Percentiles rank a stretch among this genome's conserved stretches.
Evolutionary conservation across 1,140 invertebrate species (phyloP).

Genomic region (Panonychus citri): DNA sequence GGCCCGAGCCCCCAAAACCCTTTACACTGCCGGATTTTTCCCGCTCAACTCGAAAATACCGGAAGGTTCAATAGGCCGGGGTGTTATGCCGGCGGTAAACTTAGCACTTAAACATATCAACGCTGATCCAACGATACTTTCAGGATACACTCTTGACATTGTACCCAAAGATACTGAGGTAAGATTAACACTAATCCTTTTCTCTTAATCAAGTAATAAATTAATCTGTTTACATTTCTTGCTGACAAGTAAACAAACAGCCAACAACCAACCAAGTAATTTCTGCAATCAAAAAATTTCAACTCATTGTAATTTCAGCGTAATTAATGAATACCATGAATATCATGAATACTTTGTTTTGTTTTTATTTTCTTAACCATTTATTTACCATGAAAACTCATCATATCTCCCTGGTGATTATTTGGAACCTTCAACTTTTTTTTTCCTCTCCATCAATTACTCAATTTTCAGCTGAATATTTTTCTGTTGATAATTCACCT

Average conservation of each 20-base stretch:
- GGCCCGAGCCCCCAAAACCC: not conserved
- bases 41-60: slow-evolving; percentile 49
- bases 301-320: too few relatives aligned
- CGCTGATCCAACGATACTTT: slow-evolving; percentile 51
- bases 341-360: too few relatives aligned
- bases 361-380: too few relatives aligned
- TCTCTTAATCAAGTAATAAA: too few relatives aligned
- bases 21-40: slow-evolving; percentile 66
- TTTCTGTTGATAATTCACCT: too few relatives aligned
- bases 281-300: too few relatives aligned
- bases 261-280: too few relatives aligned
- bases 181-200: too few relatives aligned
- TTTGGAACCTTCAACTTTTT: not conserved
- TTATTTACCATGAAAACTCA: not conserved
- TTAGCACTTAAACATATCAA: slow-evolving; percentile 77
- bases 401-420: not conserved
- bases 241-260: too few relatives aligned
- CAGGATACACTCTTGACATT: slow-evolving; percentile 69
- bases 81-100: slow-evolving; percentile 77
- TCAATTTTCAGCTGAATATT: too few relatives aligned
- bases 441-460: not conserved
- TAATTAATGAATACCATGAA: too few relatives aligned
- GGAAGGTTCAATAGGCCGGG: slow-evolving; percentile 40
- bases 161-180: slow-evolving; percentile 89
- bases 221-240: too few relatives aligned